Evolutionary conservation across 2,888 invertebrate genomes (phyloP).

Genomic region (Metopia argyrocephala): DNA sequence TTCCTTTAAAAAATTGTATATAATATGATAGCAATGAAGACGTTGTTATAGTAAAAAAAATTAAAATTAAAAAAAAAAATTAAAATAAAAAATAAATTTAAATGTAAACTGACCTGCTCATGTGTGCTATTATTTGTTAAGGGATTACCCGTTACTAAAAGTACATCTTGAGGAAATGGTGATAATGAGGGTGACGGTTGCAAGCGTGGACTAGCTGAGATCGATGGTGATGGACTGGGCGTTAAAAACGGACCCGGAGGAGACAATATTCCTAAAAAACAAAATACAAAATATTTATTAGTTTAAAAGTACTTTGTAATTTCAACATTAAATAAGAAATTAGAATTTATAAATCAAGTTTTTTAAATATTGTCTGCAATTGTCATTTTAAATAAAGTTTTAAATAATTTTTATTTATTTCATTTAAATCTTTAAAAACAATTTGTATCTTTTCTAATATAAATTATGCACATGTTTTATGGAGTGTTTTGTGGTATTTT

Average conservation of each 20-base stretch:
- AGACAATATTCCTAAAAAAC: conserved; percentile 78
- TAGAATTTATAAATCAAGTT: too few relatives aligned
- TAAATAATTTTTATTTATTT: not conserved
- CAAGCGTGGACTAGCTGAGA: conserved; percentile 79
- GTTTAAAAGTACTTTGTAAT: too few relatives aligned
- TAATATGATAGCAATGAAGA: conserved; percentile 34
- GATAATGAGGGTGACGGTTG: conserved; percentile 79
- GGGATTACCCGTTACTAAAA: conserved; percentile 78
- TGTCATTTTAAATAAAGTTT: too few relatives aligned
- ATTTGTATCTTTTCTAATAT: conserved; percentile 15
- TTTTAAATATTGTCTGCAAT: too few relatives aligned
- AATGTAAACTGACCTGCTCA: conserved; percentile 74
- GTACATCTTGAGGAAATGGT: conserved; percentile 79
- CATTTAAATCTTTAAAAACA: not conserved
- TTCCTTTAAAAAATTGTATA: conserved; percentile 70
- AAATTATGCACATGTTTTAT: conserved; percentile 29
- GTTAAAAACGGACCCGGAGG: conserved; percentile 80
- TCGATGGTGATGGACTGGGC: conserved; percentile 79
- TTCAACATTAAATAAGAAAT: too few relatives aligned
- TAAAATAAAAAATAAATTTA: not conserved
- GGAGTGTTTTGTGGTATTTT: not conserved
- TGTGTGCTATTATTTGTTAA: conserved; percentile 77
- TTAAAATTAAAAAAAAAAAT: not conserved
- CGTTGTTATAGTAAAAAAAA: not conserved
- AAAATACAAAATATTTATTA: too few relatives aligned